phyloP scores from a whole-genome alignment of 35 echinoderm and acorn worm genomes.

The Heliocidaris erythrogramma region DNA sequence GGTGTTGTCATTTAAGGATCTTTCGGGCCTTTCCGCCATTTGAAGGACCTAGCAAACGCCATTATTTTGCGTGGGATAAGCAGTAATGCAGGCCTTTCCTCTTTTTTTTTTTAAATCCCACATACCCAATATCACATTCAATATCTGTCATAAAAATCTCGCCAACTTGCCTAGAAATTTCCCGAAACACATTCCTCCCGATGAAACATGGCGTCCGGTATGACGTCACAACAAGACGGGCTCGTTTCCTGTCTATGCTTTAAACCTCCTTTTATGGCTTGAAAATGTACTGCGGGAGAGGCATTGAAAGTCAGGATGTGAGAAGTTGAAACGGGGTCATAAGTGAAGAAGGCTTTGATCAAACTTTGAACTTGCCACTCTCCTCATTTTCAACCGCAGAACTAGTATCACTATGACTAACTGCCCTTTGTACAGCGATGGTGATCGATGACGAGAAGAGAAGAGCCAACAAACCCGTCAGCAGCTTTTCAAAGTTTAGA shows the following conservation, averaged over 20 bases:
- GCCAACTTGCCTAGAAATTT: neutral
- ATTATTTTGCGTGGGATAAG: neutral
- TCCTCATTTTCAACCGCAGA: neutral
- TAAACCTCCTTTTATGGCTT: neutral
- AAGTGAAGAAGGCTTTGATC: neutral
- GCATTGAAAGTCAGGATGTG: neutral
- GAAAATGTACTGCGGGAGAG: neutral
- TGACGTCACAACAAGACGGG: neutral
- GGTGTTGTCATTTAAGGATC: too few relatives aligned
- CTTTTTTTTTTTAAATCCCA: neutral
- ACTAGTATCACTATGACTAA: too few relatives aligned
- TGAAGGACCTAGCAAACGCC: neutral
- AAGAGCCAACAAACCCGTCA: too few relatives aligned
- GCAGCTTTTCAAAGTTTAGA: too few relatives aligned
- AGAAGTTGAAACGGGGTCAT: neutral
- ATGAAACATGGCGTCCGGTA: constrained; percentile 1
- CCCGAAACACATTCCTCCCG: neutral
- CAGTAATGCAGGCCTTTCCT: neutral
- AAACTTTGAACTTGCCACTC: neutral
- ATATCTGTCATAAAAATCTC: neutral
- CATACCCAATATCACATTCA: neutral
- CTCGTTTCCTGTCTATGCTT: neutral
- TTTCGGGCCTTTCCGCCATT: neutral
- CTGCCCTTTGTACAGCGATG: too few relatives aligned
- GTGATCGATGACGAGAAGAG: too few relatives aligned